Percentiles rank a stretch among this genome's conserved stretches.
Evolutionary conservation across 1,140 invertebrate genomes (phyloP).

Genomic region (Sesamia nonagrioides): DNA sequence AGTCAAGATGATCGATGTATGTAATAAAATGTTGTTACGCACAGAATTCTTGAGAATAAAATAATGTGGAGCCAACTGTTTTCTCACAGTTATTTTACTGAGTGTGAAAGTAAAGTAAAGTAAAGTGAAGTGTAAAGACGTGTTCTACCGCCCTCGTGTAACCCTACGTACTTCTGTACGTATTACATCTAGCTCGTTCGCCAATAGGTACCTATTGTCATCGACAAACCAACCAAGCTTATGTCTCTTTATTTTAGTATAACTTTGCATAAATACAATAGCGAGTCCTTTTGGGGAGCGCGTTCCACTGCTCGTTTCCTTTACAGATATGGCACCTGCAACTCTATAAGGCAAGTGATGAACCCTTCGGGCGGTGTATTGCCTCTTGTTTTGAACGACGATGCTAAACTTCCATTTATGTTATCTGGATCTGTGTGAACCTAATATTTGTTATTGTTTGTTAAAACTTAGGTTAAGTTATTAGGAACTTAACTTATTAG

Average conservation of each 20-base stretch:
- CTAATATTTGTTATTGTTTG: neutral
- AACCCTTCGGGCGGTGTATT: conserved; percentile 55
- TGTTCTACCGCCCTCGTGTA: too few species aligned
- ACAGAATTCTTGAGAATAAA: neutral
- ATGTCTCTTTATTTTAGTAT: conserved; percentile 44
- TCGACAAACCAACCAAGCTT: neutral
- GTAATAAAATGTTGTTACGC: too few species aligned
- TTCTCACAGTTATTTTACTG: neutral
- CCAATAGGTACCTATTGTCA: conserved; percentile 32
- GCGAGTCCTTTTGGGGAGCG: conserved; percentile 57
- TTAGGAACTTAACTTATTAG: too few species aligned
- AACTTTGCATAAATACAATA: conserved; percentile 63
- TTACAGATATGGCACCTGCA: conserved; percentile 54
- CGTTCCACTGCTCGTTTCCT: conserved; percentile 64
- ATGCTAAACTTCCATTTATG: conserved; percentile 22
- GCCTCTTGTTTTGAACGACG: conserved; percentile 54
- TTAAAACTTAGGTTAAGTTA: too few species aligned
- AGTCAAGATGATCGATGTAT: too few species aligned
- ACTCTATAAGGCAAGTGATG: conserved; percentile 53
- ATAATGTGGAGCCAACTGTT: neutral
- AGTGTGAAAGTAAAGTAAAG: too few species aligned
- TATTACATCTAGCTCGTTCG: neutral
- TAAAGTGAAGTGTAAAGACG: too few species aligned
- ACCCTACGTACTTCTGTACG: neutral
- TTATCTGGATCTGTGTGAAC: conserved; percentile 34